Conservation (phyloP, 2,113 vertebrate species). For the Patagioenas fasciata region DNA sequence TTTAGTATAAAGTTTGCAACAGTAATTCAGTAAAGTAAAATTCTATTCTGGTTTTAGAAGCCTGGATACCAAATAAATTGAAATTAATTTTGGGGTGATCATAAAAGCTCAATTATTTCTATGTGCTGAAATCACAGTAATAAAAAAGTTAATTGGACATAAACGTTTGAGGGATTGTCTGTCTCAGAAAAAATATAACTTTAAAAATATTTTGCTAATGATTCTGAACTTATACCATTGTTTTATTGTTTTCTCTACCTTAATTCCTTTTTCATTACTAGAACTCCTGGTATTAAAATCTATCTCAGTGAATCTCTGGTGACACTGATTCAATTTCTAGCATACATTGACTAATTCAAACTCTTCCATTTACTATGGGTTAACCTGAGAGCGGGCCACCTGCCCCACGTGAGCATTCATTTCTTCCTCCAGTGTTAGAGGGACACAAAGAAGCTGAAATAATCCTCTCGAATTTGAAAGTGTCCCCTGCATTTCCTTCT, state of each 20-base stretch:
- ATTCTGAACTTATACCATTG: background rate
- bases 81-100: background rate
- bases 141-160: background rate
- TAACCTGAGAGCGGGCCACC: background rate
- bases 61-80: background rate
- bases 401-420: background rate
- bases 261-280: background rate
- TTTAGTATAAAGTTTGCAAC: background rate
- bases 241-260: background rate
- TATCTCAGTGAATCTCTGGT: background rate
- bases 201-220: background rate
- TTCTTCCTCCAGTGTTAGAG: background rate
- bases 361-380: background rate
- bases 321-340: background rate
- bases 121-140: background rate
- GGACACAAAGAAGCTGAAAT: background rate
- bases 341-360: background rate
- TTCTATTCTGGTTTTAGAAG: background rate
- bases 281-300: background rate
- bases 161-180: background rate
- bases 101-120: background rate
- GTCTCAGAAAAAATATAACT: background rate
- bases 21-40: background rate
- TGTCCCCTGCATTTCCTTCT: background rate
- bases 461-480: background rate